Evolutionary conservation across 2,797 vertebrate species (phyloP), one percentile per base, ranked within the genome.

Genomic region (Okamejei kenojei): DNA sequence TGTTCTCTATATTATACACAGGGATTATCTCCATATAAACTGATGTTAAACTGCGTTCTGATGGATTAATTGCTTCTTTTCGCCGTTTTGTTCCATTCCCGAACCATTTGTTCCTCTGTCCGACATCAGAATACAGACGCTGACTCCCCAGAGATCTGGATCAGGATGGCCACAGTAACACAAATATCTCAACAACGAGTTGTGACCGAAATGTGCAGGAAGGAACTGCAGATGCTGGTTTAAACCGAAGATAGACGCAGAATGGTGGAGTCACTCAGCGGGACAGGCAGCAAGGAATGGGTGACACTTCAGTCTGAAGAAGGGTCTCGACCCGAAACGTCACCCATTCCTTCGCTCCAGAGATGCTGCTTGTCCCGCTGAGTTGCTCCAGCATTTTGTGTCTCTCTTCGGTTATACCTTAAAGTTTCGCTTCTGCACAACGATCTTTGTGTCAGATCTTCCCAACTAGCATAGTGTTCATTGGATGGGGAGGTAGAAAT

Each of bases 71-170:
- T 35, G 15, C 61, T 68, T 15, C 32, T 68, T 35, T 54, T 88
- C 68, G 61, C 4, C 17, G 10, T 35, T 32, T 88, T 32, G 84
- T 88, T 88, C 61, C 7, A 63, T 35, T 35, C 17, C 61, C 68
- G 84, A 68, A 65, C n/a, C 84, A 65, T 88, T 88, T 88, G n/a
- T 88, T 68, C 15, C 21, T 88, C n/a, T 1, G 61, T 88, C 61
- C 35, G 10, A 17, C 7, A 65, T 68, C n/a, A 88, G 84, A 21
- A 7, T 88, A 68, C n/a, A 88, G 61, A 88, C n/a, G 23, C 54
- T 88, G n/a, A 35, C 61, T 21, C 0, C 84, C n/a, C 63, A 68
- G 15, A 3, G 61, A 88, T 88, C 65, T 35, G n/a, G 61, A 88
- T 88, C 84, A 68, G 63, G n/a, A 65, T 61, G 32, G 7, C 7